Base-by-base conservation (phyloP, 30 jellyfish, hydroid and myxozoan genomes). In the Hydra vulgaris region DNA sequence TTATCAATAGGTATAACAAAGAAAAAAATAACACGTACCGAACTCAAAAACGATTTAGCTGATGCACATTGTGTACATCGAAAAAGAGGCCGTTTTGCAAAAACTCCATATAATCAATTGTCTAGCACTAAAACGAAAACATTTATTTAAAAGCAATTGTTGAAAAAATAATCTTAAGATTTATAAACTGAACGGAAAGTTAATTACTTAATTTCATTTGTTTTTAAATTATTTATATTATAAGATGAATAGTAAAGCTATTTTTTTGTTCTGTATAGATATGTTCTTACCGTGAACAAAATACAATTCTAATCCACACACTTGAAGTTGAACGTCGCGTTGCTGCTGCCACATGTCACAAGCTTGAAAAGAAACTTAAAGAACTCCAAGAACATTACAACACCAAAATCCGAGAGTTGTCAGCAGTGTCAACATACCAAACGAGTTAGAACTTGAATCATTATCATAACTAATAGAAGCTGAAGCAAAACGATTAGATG, bases 31-130 rank as follows among this genome's bases (percentile, higher is more conserved):
- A 76, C 80, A 54, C 79, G 95, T 21, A 90, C 86, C 76, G 81
- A 85, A 27, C 78, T 82, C 26, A 95, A 90, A 66, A 90, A 90
- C 77, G 77, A 95, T n/a, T 54, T 90, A 54, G 97, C 97, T 0
- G 97, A 90, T 82, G 94, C 95, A 17, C 97, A 90, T 76, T 89
- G 97, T 0, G 83, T 90, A 55, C 78, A 26, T 86, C 74, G 97
- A 90, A 79, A 85, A 82, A 74, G 97, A 12, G 12, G 12, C 61
- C 61, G 12, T 40, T 40, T 40, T 40, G 61, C 61, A 40, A 40
- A 40, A 40, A 25, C 75, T 82, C 24, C 83, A 92, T 20, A 86
- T 85, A 80, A n/a, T 82, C 94, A 27, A 85, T 90, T 25, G 79
- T 95, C 7, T 95, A 90, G 71, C 95, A 90, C 68, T 94, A 90